These are phyloP conservation scores for Dunckerocampus dactyliophorus DNA, from an alignment of 2,113 vertebrate genomes.

Conservation along the genomic window DNA sequence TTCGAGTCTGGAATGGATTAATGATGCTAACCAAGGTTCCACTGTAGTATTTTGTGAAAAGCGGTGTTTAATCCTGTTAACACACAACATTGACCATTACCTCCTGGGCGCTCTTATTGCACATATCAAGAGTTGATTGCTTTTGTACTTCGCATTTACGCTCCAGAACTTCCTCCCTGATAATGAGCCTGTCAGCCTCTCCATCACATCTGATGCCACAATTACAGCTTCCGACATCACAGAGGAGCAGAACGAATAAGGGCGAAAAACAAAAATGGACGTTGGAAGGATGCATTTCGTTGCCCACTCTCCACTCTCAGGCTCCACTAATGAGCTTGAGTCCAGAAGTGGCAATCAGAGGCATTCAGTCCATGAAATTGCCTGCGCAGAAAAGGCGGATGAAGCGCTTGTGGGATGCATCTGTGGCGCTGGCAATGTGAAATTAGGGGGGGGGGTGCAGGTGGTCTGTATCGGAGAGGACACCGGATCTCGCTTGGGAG, in stretches of 20 bases:
- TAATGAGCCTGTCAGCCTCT: conserved; percentile 16
- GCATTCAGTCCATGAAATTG: conserved; percentile 49
- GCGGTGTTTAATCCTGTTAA: no score
- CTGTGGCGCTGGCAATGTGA: conserved; percentile 21
- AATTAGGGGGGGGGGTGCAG: conserved; percentile 28
- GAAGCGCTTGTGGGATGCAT: conserved; percentile 27
- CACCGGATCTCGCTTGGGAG: conserved; percentile 12
- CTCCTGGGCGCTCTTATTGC: background rate
- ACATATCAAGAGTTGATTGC: background rate
- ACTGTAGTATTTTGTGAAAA: no score
- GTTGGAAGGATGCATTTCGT: conserved; percentile 21
- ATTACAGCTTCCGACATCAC: conserved; percentile 36
- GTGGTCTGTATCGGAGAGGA: conserved; percentile 22
- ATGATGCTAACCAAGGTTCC: no score
- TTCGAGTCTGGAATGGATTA: no score
- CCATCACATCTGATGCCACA: conserved; percentile 36
- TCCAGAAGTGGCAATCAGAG: conserved; percentile 52
- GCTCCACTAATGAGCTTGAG: conserved; percentile 39
- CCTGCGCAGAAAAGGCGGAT: conserved; percentile 20
- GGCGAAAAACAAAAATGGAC: conserved; percentile 3
- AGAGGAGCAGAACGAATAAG: background rate
- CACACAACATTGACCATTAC: background rate
- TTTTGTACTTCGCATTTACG: background rate
- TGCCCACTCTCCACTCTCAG: conserved; percentile 23
- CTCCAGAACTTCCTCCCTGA: background rate